A percentile compares a stretch with the other conserved stretches of the same genome.
Conservation (phyloP, 2,113 vertebrate genomes). For the Scortum barcoo region DNA sequence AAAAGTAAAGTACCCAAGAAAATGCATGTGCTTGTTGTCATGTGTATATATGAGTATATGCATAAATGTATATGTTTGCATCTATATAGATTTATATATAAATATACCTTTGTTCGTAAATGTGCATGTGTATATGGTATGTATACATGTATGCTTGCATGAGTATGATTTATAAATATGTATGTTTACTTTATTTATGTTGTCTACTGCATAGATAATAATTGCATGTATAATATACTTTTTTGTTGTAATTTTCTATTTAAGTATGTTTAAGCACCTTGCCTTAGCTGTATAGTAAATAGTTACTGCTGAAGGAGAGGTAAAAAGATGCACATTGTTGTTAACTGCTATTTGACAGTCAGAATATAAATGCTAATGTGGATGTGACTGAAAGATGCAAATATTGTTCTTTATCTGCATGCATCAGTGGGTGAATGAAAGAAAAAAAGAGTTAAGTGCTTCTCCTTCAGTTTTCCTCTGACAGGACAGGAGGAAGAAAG, state of each 20-base stretch:
- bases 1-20: constrained; percentile 8
- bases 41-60: not conserved
- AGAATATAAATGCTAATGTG: constrained; percentile 10
- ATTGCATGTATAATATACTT: not conserved
- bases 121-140: not conserved
- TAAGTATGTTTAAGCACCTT: not conserved
- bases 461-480: constrained; percentile 61
- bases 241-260: not conserved
- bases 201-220: not conserved
- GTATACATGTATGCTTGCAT: not conserved
- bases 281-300: not conserved
- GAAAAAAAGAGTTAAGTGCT: constrained; percentile 59
- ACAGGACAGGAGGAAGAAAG: constrained; percentile 64
- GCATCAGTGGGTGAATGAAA: constrained; percentile 48
- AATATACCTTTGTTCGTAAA: not conserved
- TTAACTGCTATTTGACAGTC: constrained; percentile 11
- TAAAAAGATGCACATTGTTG: not conserved
- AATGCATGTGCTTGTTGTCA: constrained; percentile 5
- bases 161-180: no score
- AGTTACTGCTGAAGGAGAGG: not conserved
- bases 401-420: constrained; percentile 62
- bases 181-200: no score
- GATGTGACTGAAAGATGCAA: constrained; percentile 50
- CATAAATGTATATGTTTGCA: not conserved
- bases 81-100: not conserved